Evolutionary conservation across 2,113 vertebrate genomes (phyloP), one percentile per base, ranked within the genome.

Genomic region (Callopanchax toddi): DNA sequence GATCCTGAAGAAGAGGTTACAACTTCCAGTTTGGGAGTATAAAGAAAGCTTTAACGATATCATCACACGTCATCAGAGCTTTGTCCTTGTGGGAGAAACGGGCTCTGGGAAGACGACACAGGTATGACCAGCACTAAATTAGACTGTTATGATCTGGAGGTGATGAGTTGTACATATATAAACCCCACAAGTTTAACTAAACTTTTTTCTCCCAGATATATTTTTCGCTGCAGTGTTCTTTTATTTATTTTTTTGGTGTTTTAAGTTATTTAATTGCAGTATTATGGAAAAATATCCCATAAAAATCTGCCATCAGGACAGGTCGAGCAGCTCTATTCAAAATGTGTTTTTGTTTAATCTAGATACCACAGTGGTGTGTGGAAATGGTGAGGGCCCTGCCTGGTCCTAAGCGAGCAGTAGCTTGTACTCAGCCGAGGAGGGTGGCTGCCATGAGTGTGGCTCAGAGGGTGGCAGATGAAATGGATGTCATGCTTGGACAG

Each of bases 101-200:
- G 97, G 97, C 6, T 99, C 97, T 73, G 97, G 97, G 58, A 99
- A 99, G 89, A 99, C 97, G 50, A 99, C 97, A 80, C 97, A 99
- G 96, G 97, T 99, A 43, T 18, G 26, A 17, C 40, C 20, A 32
- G 29, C 29, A 32, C 6, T 32, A 1, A 46, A 16, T 10, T 5
- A 10, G 36, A 1, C 6, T 1, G 39, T 43, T 29, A 12, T 37
- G 34, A 49, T 49, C 46, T 25, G 12, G 6, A 25, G 16, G 7
- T 49, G 40, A 4, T 26, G 26, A n/a, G n/a, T n/a, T n/a, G n/a
- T n/a, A n/a, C n/a, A n/a, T n/a, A n/a, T n/a, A n/a, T n/a, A n/a
- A n/a, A n/a, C n/a, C n/a, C n/a, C n/a, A n/a, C n/a, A n/a, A n/a
- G n/a, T n/a, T n/a, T n/a, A n/a, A n/a, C n/a, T n/a, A n/a, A n/a